phyloP scores from a whole-genome alignment of 2,797 vertebrate species.

The Chanos chanos region DNA sequence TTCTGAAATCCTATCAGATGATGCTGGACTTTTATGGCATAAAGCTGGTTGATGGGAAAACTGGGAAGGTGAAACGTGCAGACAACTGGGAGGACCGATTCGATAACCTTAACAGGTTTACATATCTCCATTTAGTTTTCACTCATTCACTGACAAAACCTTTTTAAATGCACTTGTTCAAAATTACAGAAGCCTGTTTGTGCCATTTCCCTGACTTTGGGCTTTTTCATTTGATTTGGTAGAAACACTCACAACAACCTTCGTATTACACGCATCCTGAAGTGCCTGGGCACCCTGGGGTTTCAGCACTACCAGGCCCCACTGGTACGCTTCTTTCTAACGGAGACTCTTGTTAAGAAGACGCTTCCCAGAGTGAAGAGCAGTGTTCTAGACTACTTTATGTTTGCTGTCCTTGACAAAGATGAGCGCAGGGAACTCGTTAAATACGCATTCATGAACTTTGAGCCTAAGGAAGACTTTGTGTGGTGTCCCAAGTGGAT shows the following conservation, averaged over 20 bases:
- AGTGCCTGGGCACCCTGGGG: constrained; percentile 88
- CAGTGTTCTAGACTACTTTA: constrained; percentile 88
- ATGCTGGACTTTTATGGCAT: constrained; percentile 96
- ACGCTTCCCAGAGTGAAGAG: constrained; percentile 69
- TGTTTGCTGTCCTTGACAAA: constrained; percentile 80
- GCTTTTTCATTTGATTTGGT: constrained; percentile 16
- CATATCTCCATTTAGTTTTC: background rate
- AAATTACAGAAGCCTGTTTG: no score
- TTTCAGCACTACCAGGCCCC: constrained; percentile 77
- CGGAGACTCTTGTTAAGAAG: constrained; percentile 70
- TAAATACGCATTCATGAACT: constrained; percentile 76
- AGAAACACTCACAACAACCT: constrained; percentile 88
- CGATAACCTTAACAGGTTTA: constrained; percentile 81
- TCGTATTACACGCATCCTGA: constrained; percentile 91
- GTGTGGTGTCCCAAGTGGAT: constrained; percentile 83
- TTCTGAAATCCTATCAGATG: constrained; percentile 80
- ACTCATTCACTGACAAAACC: background rate
- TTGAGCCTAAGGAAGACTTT: constrained; percentile 63
- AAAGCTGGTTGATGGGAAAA: constrained; percentile 52
- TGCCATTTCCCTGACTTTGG: background rate
- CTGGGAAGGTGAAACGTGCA: constrained; percentile 69
- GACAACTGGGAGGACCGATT: constrained; percentile 75
- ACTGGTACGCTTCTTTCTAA: constrained; percentile 86
- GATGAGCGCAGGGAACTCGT: constrained; percentile 69
- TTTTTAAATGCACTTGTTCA: background rate